Evolutionary conservation across 1,140 invertebrate genomes (phyloP), one percentile per base, ranked within the genome.

Genomic region (Pantala flavescens): DNA sequence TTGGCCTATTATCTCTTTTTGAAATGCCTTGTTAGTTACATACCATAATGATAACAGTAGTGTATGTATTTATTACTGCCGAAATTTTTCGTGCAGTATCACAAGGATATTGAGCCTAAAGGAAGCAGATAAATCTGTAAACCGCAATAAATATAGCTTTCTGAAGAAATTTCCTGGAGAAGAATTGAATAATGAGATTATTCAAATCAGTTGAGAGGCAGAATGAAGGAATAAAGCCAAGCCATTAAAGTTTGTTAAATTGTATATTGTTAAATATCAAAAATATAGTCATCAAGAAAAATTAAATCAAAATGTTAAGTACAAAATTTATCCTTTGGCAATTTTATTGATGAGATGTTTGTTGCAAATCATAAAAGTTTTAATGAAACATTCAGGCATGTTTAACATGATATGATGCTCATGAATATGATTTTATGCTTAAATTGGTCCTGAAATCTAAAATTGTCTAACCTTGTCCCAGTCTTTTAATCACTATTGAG

Each of bases 331-430:
- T 63, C n/a, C n/a, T 63, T 63, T 12, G 3, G 16, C 49, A 7
- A 63, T 63, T 63, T 63, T 63, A 63, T 63, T 63, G 49, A 63
- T 63, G n/a, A 21, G 49, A 63, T 63, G n/a, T 19, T 63, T 63
- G 49, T 63, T 16, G 49, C 49, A 63, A 21, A 63, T 36, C 9
- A 9, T 36, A 36, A 36, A 36, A 36, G 28, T 36, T 36, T 36
- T 36, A 36, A 36, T 36, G 28, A 36, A 36, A 2, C 9, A 36
- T 36, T 36, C 9, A 9, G 28, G 28, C 28, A 36, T 36, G 9
- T 36, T 36, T 36, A 2, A 36, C 28, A 36, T 36, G 28, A 36
- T 36, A 36, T 36, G 28, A 36, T 36, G 28, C 2, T 5, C 9
- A 36, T 36, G 28, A 36, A 5, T 36, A 36, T 36, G 28, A 36